These are phyloP conservation scores for Anastrepha obliqua DNA, from an alignment of 1,140 invertebrate genomes.

Conservation along the genomic window DNA sequence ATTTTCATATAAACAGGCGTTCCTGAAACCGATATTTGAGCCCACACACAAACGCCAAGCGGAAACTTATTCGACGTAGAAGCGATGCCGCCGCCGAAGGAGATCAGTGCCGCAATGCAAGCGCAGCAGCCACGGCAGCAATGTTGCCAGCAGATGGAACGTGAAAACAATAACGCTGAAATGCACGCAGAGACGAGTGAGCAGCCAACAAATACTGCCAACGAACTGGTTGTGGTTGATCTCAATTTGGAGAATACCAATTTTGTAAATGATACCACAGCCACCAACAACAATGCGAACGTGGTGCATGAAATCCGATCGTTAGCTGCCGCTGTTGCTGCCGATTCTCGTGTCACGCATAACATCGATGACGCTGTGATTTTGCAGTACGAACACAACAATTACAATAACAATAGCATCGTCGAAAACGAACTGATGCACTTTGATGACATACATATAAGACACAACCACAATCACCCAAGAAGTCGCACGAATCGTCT, in stretches of 20 bases:
- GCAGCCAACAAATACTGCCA: too few species aligned
- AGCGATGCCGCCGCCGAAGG: too few species aligned
- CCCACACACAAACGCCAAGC: too few species aligned
- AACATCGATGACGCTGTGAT: not conserved
- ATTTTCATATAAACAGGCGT: too few species aligned
- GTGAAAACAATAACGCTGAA: too few species aligned
- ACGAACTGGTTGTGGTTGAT: not conserved
- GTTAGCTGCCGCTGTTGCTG: not conserved
- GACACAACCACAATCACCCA: not conserved
- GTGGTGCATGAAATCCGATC: not conserved
- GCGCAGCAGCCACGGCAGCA: too few species aligned
- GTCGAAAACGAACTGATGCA: not conserved
- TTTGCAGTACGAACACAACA: not conserved
- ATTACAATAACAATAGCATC: not conserved
- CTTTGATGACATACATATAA: not conserved
- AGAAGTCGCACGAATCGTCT: not conserved
- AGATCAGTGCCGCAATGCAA: too few species aligned
- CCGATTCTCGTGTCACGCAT: not conserved
- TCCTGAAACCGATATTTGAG: too few species aligned
- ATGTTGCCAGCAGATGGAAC: too few species aligned
- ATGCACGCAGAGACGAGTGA: too few species aligned
- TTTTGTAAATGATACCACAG: not conserved
- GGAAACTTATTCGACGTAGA: too few species aligned
- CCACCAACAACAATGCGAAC: not conserved
- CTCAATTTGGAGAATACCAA: not conserved